These are phyloP conservation scores for Orussus abietinus DNA, from an alignment of 1,140 invertebrate genomes.

Conservation along the genomic window DNA sequence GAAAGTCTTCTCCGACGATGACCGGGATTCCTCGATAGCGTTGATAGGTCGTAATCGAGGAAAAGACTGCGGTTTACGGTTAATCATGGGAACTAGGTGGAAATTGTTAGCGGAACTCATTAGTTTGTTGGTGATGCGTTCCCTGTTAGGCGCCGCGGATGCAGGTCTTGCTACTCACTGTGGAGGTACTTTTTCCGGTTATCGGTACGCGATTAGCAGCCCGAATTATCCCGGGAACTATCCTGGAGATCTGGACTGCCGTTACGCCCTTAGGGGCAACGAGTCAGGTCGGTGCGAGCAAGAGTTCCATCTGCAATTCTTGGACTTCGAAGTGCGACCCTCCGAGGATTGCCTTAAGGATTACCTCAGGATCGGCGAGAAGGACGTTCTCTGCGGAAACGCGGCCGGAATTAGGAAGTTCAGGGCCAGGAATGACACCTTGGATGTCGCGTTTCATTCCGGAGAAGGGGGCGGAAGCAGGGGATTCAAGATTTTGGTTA, in stretches of 20 bases:
- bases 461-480: constrained; percentile 18
- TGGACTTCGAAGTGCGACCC: constrained; percentile 53
- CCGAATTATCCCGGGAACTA: constrained; percentile 56
- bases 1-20: neutral
- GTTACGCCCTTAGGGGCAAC: constrained; percentile 52
- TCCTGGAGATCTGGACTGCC: constrained; percentile 47
- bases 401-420: constrained; percentile 49
- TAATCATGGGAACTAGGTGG: constrained; percentile 2
- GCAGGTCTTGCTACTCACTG: constrained; percentile 19
- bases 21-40: neutral
- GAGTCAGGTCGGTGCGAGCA: constrained; percentile 46
- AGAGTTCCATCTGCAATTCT: constrained; percentile 55
- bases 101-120: neutral
- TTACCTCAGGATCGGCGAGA: constrained; percentile 47
- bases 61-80: neutral
- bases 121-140: constrained; percentile 4
- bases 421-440: constrained; percentile 45
- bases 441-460: constrained; percentile 43
- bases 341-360: constrained; percentile 52
- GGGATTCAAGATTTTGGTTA: constrained; percentile 56
- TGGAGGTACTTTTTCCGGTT: constrained; percentile 35
- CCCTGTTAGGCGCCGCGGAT: neutral
- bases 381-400: constrained; percentile 51
- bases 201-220: constrained; percentile 34
- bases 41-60: neutral